Conservation (phyloP, 2,888 invertebrate species). For the Meghimatium bilineatum region DNA sequence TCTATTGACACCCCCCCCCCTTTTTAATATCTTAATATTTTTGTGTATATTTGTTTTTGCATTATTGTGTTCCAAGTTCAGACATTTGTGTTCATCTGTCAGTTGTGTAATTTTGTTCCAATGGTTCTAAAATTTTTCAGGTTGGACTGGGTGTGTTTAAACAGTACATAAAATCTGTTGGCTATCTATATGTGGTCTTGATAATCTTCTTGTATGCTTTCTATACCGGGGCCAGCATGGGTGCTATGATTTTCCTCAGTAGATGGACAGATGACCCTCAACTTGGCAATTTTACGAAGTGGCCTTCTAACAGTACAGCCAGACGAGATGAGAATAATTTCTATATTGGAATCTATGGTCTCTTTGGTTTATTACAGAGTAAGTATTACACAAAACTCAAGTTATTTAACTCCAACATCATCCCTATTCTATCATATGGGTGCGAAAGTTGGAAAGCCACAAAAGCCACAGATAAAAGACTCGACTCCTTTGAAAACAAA, state of each 20-base stretch:
- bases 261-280: conserved; percentile 66
- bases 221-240: conserved; percentile 56
- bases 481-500: too few relatives aligned
- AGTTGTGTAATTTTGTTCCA: not conserved
- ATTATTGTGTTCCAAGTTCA: too few relatives aligned
- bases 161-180: conserved; percentile 69
- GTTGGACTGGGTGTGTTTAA: conserved; percentile 69
- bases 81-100: not conserved
- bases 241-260: conserved; percentile 67
- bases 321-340: conserved; percentile 59
- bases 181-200: conserved; percentile 58
- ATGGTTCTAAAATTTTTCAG: conserved; percentile 54
- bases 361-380: conserved; percentile 62
- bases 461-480: too few relatives aligned
- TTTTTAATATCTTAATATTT: too few relatives aligned
- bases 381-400: conserved; percentile 32
- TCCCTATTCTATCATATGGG: too few relatives aligned
- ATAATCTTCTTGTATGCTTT: conserved; percentile 60
- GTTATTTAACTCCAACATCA: too few relatives aligned
- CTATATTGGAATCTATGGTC: conserved; percentile 68
- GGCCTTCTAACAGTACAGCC: conserved; percentile 60
- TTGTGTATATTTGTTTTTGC: too few relatives aligned
- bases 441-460: too few relatives aligned
- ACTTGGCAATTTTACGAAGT: conserved; percentile 60
- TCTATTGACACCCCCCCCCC: too few relatives aligned